These are phyloP conservation scores for Melangyna quadrimaculata DNA, from an alignment of 2,888 invertebrate genomes.

Conservation along the genomic window DNA sequence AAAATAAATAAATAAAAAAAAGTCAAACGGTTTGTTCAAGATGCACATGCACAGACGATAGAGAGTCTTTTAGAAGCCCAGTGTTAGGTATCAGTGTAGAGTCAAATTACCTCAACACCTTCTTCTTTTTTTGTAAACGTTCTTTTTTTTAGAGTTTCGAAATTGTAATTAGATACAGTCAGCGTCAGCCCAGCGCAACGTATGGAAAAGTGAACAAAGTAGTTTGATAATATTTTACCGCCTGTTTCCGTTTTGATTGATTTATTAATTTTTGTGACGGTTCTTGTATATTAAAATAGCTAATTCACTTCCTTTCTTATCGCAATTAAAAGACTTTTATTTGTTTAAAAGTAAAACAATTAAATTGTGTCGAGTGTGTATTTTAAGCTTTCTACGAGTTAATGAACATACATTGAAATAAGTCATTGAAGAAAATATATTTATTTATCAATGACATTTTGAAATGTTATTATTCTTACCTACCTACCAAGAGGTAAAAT, in stretches of 20 bases:
- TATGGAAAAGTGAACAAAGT: too few relatives aligned
- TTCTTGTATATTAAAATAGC: background rate
- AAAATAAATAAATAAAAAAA: constrained; percentile 6
- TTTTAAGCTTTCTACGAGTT: background rate
- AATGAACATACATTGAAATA: background rate
- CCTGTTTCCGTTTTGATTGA: background rate
- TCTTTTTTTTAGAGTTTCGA: background rate
- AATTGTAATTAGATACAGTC: background rate
- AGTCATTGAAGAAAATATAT: background rate
- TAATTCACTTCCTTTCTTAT: background rate
- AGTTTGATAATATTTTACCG: background rate
- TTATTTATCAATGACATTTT: constrained; percentile 7
- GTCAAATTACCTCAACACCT: background rate
- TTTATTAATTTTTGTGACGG: background rate
- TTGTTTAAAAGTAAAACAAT: background rate
- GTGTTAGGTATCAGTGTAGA: background rate
- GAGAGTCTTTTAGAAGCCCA: background rate
- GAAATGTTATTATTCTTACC: background rate
- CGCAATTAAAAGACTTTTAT: background rate
- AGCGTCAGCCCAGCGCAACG: too few relatives aligned
- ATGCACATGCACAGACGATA: background rate
- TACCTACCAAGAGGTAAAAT: background rate
- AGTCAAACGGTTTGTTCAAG: background rate
- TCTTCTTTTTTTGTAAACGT: background rate
- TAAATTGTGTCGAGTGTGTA: background rate